Base-by-base conservation (phyloP, 2,797 vertebrate genomes). In the Urophycis tenuis region DNA sequence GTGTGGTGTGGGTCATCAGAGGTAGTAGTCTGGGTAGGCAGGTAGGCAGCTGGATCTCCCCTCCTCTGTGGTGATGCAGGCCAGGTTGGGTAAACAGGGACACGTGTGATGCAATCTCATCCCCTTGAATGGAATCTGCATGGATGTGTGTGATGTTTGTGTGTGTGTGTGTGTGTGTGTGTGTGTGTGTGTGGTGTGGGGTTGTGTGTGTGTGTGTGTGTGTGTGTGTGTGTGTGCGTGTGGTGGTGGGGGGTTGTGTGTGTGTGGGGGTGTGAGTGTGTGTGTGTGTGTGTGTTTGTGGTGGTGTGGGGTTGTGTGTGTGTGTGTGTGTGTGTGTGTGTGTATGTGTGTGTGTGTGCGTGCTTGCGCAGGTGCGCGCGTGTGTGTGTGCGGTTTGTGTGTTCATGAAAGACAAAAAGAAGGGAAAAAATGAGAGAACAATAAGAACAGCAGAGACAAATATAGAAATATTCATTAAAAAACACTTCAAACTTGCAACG, bases 71-170 rank as follows among this genome's bases (percentile, higher is more conserved):
- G 92, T 85, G 72, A 92, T 34, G 70, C 97, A 99, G 1, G 88
- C 82, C 85, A 99, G 86, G 81, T 95, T 91, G 0, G 95, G 93
- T 6, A 95, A 89, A 82, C 97, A 99, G 0, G 97, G 97, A 72
- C 96, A 99, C 1, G 92, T 95, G 80, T 97, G 94, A 87, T 97
- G 95, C 78, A 94, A 91, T 85, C 97, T 88, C 82, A 91, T 93
- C 73, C 96, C 96, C 0, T 90, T 82, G 91, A 93, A 99, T 10
- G 96, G 97, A 81, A 96, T 92, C 97, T 99, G 87, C 3, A 25
- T 22, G 34, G 34, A 35, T 19, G 32, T 71, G 32, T 31, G 5
- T 11, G 53, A 31, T 60, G 53, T 1, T 1, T 67, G 60, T 67
- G 60, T 29, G 60, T 67, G 60, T 14, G 60, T 67, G n/a, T 29